These are phyloP conservation scores for Drosophila birchii DNA, from an alignment of 2,888 invertebrate genomes.

Conservation along the genomic window DNA sequence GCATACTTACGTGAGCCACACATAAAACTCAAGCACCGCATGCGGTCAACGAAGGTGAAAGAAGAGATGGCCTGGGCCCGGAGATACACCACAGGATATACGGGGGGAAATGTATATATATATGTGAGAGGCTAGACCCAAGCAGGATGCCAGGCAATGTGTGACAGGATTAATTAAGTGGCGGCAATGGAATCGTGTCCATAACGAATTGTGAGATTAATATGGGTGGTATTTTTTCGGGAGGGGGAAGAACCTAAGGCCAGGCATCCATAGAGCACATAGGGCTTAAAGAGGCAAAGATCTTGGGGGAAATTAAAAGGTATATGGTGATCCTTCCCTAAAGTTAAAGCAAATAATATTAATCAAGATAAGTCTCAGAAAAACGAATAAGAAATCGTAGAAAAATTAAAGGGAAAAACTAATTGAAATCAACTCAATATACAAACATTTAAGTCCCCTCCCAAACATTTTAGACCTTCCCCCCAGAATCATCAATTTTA, in stretches of 20 bases:
- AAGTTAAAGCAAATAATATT: rapidly evolving
- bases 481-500: background rate
- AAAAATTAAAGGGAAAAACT: background rate
- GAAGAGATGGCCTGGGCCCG: background rate
- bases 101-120: background rate
- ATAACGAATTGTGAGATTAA: conserved; percentile 47
- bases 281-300: conserved; percentile 1
- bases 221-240: conserved; percentile 10
- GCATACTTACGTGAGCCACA: conserved; percentile 72
- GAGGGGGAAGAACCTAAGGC: background rate
- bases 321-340: background rate
- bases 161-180: conserved; percentile 58
- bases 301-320: background rate
- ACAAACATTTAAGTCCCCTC: background rate
- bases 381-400: background rate
- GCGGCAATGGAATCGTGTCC: conserved; percentile 30
- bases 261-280: background rate
- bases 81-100: background rate
- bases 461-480: background rate
- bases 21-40: conserved; percentile 62
- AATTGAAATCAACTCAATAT: background rate
- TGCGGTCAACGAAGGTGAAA: conserved; percentile 44
- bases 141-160: conserved; percentile 27
- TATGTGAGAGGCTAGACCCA: background rate
- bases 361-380: background rate